phyloP scores from a whole-genome alignment of 2,113 vertebrate genomes.

The Chauna torquata region DNA sequence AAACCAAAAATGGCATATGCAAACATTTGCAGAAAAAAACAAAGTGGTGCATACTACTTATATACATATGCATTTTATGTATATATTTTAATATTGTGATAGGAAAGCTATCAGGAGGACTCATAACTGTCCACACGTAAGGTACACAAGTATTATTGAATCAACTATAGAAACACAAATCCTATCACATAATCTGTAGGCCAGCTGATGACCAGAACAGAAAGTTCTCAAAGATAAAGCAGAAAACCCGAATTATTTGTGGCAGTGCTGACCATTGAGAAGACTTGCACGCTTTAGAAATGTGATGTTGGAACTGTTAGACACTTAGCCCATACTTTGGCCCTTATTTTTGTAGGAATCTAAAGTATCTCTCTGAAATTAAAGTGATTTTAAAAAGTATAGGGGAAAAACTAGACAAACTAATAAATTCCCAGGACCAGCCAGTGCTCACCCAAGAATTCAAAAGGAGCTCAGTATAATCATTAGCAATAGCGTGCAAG shows the following conservation, averaged over 20 bases:
- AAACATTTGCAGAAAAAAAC: background rate
- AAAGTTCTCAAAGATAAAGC: background rate
- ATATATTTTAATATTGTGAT: background rate
- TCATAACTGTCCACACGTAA: background rate
- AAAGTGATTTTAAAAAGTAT: fast-evolving
- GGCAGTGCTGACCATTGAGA: background rate
- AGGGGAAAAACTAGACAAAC: background rate
- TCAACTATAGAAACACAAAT: background rate
- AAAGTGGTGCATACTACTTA: background rate
- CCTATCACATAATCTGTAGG: background rate
- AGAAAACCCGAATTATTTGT: background rate
- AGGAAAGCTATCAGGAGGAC: background rate
- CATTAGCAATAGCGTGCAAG: background rate
- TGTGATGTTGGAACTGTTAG: background rate
- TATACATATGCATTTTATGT: background rate
- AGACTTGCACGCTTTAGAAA: background rate
- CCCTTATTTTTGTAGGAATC: background rate
- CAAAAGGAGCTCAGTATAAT: background rate
- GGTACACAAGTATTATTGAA: background rate
- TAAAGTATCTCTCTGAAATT: background rate
- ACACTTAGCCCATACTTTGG: too few species aligned
- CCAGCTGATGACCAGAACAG: background rate
- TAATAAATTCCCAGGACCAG: background rate
- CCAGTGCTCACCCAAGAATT: background rate
- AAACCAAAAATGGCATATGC: background rate